These are phyloP conservation scores for Ptychadena robeensis DNA, from an alignment of 2,797 vertebrate genomes.

Conservation along the genomic window DNA sequence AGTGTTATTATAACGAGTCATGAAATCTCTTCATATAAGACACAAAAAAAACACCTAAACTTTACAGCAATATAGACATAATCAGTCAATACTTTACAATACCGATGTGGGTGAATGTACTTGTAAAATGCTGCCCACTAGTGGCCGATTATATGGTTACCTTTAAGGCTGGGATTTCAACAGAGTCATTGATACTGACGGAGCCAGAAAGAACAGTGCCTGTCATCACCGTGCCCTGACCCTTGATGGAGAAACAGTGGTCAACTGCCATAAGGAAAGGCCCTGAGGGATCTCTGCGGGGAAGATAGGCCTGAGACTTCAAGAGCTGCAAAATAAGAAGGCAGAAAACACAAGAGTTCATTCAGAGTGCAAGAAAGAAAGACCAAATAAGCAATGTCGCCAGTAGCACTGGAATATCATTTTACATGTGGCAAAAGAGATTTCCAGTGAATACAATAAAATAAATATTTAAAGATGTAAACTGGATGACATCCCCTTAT, in stretches of 20 bases:
- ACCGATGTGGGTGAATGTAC: not conserved
- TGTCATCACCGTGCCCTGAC: conserved; percentile 98
- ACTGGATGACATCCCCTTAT: too few species aligned
- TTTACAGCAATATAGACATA: too few species aligned
- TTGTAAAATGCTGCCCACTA: conserved; percentile 41
- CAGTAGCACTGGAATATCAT: not conserved
- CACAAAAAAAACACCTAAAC: too few species aligned
- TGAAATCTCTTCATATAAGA: too few species aligned
- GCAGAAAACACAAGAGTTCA: conserved; percentile 5
- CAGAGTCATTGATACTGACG: conserved; percentile 87
- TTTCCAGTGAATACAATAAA: not conserved
- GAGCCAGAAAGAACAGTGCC: conserved; percentile 95
- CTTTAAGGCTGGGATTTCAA: conserved; percentile 97
- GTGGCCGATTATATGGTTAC: conserved; percentile 74
- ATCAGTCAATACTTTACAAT: not conserved
- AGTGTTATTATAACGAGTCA: too few species aligned
- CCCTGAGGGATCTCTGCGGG: conserved; percentile 87
- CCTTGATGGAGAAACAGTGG: conserved; percentile 97
- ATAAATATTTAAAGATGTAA: too few species aligned
- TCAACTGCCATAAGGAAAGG: conserved; percentile 95
- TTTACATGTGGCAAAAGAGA: not conserved
- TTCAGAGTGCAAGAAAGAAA: conserved; percentile 12
- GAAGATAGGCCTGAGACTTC: conserved; percentile 89
- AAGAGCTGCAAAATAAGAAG: conserved; percentile 80
- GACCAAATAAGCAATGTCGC: conserved; percentile 7